phyloP scores from a whole-genome alignment of 2,888 invertebrate species.

The Cephonodes hylas region DNA sequence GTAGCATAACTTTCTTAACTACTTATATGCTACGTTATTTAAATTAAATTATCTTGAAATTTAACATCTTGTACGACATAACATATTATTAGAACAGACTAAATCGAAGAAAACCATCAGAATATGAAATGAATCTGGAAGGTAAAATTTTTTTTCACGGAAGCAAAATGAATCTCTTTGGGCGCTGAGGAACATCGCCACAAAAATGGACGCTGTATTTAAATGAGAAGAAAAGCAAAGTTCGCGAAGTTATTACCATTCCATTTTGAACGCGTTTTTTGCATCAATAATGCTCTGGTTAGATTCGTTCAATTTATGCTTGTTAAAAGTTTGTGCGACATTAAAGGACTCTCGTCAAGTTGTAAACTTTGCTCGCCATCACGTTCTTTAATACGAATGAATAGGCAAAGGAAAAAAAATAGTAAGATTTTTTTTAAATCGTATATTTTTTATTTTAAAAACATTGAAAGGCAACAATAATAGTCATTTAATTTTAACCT shows the following conservation, averaged over 20 bases:
- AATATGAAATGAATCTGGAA: no score
- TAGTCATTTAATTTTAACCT: no score
- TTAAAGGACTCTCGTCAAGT: conserved; percentile 11
- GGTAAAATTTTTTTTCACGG: not conserved
- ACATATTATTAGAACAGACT: no score
- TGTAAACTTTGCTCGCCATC: conserved; percentile 16
- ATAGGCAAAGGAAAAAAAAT: not conserved
- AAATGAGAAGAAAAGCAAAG: conserved; percentile 56
- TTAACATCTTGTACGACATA: no score
- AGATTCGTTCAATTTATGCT: conserved; percentile 25
- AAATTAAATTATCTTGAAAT: no score
- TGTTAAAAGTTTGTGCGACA: conserved; percentile 27
- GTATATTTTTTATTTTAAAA: not conserved
- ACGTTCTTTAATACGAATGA: conserved; percentile 14
- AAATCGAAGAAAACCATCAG: no score
- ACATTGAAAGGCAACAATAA: no score
- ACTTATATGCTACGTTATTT: no score
- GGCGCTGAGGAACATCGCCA: not conserved
- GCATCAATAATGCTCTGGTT: conserved; percentile 33
- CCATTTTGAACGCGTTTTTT: not conserved
- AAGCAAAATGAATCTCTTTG: not conserved
- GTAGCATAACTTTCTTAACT: no score
- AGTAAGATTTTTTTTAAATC: no score
- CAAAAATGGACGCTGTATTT: conserved; percentile 61
- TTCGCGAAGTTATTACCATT: conserved; percentile 12